phyloP scores from a whole-genome alignment of 2,113 vertebrate genomes.

The Nycticryphes semicollaris region DNA sequence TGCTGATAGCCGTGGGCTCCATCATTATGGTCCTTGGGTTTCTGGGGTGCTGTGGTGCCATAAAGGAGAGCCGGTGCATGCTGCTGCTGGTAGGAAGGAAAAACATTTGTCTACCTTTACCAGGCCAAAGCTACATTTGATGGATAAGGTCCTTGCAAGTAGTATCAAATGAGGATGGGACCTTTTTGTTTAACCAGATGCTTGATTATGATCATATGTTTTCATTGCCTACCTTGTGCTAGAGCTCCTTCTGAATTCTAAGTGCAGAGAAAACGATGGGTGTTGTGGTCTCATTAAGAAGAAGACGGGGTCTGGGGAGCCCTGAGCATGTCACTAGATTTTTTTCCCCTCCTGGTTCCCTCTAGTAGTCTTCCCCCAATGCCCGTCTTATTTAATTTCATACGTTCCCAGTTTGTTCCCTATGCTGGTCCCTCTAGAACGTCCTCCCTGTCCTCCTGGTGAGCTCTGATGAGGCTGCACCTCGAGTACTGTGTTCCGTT shows the following conservation, averaged over 20 bases:
- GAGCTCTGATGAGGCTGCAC: too few species aligned
- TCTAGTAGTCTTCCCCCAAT: background rate
- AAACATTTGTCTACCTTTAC: background rate
- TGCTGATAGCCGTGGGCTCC: conserved; percentile 74
- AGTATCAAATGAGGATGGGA: background rate
- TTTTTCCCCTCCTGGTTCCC: background rate
- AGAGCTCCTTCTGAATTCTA: background rate
- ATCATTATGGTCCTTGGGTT: conserved; percentile 89
- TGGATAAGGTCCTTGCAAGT: background rate
- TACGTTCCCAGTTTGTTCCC: background rate
- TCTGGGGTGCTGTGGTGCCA: conserved; percentile 88
- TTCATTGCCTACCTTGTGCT: background rate
- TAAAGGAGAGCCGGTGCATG: conserved; percentile 85
- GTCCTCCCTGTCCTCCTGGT: background rate
- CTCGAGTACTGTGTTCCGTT: too few species aligned
- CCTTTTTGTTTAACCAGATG: background rate
- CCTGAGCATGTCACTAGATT: background rate
- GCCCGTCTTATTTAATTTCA: background rate
- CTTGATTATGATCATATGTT: background rate
- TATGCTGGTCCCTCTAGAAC: background rate
- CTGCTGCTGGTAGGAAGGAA: conserved; percentile 80
- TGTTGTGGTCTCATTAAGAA: background rate
- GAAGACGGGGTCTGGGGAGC: background rate
- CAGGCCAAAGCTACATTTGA: background rate
- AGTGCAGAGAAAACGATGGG: background rate